Conservation (phyloP, 2,113 vertebrate genomes). For the Carassius carassius region DNA sequence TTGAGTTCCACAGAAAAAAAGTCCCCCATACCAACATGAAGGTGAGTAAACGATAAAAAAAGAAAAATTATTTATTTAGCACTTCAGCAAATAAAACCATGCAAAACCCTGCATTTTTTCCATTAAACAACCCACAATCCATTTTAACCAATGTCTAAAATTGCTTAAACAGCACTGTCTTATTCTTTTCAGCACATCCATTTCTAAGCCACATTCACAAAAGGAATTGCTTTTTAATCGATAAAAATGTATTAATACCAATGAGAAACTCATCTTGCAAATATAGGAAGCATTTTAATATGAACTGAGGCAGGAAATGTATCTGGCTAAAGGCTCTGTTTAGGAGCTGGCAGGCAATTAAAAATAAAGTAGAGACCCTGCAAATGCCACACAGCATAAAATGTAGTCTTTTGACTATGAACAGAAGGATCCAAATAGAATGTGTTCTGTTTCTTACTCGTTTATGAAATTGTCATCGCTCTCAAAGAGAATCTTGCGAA, state of each 20-base stretch:
- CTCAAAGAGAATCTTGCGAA: conserved; percentile 1
- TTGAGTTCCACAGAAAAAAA: background rate
- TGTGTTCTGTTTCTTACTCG: conserved; percentile 17
- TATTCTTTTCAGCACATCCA: background rate
- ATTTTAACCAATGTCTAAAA: background rate
- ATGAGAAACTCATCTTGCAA: background rate
- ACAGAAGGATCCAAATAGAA: background rate
- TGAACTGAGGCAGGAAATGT: background rate
- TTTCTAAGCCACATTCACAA: background rate
- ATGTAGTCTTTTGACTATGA: conserved; percentile 29
- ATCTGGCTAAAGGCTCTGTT: conserved; percentile 10
- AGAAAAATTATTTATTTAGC: background rate
- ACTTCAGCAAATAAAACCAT: background rate
- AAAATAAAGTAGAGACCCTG: conserved; percentile 17
- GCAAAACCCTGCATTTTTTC: background rate
- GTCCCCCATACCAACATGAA: background rate
- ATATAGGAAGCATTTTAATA: background rate
- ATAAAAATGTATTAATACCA: background rate
- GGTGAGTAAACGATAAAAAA: background rate
- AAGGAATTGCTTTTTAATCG: background rate
- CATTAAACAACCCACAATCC: background rate
- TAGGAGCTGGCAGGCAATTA: conserved; percentile 42
- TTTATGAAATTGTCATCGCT: conserved; percentile 33
- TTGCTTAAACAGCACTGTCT: background rate
- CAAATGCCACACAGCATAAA: conserved; percentile 1